A percentile compares a stretch with the other conserved stretches of the same genome.
Conservation (phyloP, 2,888 invertebrate species). For the Portevinia maculata region DNA sequence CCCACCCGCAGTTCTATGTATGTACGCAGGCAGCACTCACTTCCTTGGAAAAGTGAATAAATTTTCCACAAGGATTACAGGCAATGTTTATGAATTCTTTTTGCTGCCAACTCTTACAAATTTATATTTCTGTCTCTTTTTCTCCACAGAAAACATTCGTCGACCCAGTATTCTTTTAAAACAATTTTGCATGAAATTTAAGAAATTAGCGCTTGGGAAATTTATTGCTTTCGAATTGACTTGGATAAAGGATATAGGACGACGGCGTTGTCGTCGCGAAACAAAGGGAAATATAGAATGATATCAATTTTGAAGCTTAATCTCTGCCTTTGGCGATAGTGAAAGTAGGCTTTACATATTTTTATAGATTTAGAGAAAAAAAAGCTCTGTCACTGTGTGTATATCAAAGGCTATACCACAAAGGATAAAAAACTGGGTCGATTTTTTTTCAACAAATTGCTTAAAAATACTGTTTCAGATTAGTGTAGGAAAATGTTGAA, state of each 20-base stretch:
- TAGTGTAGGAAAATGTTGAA: conserved; percentile 24
- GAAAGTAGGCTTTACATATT: conserved; percentile 65
- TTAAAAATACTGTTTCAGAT: neutral
- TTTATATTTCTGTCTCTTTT: neutral
- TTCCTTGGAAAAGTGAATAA: conserved; percentile 67
- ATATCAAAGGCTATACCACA: conserved; percentile 15
- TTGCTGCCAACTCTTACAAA: conserved; percentile 27
- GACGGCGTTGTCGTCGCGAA: neutral
- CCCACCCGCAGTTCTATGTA: neutral
- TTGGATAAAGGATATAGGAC: conserved; percentile 49
- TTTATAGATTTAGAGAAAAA: conserved; percentile 42
- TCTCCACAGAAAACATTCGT: conserved; percentile 18
- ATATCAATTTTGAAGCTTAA: conserved; percentile 73
- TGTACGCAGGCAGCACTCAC: neutral
- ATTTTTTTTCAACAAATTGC: neutral
- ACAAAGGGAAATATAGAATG: conserved; percentile 28
- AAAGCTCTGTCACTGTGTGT: too few species aligned
- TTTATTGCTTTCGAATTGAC: conserved; percentile 73
- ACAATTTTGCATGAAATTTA: conserved; percentile 64
- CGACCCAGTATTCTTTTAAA: conserved; percentile 47
- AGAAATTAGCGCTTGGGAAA: conserved; percentile 72
- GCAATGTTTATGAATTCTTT: conserved; percentile 70
- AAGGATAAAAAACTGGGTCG: conserved; percentile 42
- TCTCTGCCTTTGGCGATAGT: conserved; percentile 64
- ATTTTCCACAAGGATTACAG: conserved; percentile 69